These are phyloP conservation scores for Colletes gigas DNA, from an alignment of 1,140 invertebrate species.

Conservation along the genomic window DNA sequence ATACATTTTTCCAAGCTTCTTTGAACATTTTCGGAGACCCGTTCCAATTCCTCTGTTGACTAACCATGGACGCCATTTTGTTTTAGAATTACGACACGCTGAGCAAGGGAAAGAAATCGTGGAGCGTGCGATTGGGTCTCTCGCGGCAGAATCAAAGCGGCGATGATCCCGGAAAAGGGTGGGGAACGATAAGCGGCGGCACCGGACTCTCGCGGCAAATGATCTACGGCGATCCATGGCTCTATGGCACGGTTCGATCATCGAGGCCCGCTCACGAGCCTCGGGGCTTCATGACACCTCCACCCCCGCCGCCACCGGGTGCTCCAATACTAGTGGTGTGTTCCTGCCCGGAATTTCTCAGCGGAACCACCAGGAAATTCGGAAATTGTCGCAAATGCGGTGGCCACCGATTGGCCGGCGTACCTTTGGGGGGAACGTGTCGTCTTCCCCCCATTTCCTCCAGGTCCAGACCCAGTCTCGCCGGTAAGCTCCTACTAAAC, in stretches of 20 bases:
- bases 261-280: slow-evolving; percentile 75
- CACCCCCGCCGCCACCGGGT: slow-evolving; percentile 70
- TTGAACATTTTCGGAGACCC: too few species aligned
- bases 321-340: slow-evolving; percentile 87
- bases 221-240: slow-evolving; percentile 91
- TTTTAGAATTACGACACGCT: slow-evolving; percentile 78
- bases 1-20: too few species aligned
- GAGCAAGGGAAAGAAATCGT: slow-evolving; percentile 79
- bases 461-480: slow-evolving; percentile 75
- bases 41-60: too few species aligned
- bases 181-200: slow-evolving; percentile 81
- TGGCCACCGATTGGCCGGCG: slow-evolving; percentile 86
- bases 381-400: slow-evolving; percentile 90
- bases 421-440: slow-evolving; percentile 82
- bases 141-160: slow-evolving; percentile 73
- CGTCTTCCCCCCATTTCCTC: slow-evolving; percentile 82
- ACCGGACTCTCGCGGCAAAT: slow-evolving; percentile 88
- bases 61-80: not conserved
- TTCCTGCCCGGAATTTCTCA: slow-evolving; percentile 88
- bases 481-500: slow-evolving; percentile 63
- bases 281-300: slow-evolving; percentile 58
- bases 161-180: slow-evolving; percentile 80
- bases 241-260: slow-evolving; percentile 88
- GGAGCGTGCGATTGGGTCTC: slow-evolving; percentile 78
- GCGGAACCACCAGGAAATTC: slow-evolving; percentile 88